Evolutionary conservation across 2,888 invertebrate genomes (phyloP), one percentile per base, ranked within the genome.

Genomic region (Sturmia bella): DNA sequence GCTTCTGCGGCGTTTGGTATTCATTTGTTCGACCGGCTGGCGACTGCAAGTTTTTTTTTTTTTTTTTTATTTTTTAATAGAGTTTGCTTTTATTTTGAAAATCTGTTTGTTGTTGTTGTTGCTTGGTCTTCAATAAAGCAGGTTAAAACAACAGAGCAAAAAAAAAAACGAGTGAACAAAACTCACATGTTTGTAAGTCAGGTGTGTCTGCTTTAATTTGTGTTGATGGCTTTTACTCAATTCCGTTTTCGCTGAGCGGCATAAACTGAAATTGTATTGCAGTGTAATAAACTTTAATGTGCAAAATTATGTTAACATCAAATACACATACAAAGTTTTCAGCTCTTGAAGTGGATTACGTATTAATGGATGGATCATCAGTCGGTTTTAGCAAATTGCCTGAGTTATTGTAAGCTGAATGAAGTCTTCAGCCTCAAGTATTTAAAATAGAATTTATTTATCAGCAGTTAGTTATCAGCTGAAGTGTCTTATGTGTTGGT

Each of bases 191-290:
- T 17, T 45, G 45, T 17, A 17, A 17, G 15, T 6, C 45, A 48
- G 54, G 68, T 68, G 37, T 37, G 64, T 19, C 37, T 50, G 19
- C 19, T 13, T 32, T 50, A 50, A 64, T 37, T 41, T 64, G 19
- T 64, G 17, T 6, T 61, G 50, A 39, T 27, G 50, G 37, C 37
- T 39, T 50, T 52, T 50, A 13, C 37, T 50, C 1, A 24, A 24
- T 21, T 50, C 24, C 24, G 5, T 32, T 3, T 32, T 32, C 9
- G 3, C 27, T n/a, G 6, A n/a, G 13, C 39, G 13, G 6, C 7
- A 39, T 56, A 39, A 21, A 57, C 3, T 37, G 12, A 6, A 50
- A 13, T n/a, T 52, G 9, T 13, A n/a, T 52, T 32, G 32, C 45
- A 21, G 59, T 43, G 59, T 21, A 43, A 43, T 43, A 43, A 59